Evolutionary conservation across 2,888 invertebrate genomes (phyloP).

Genomic region (Tortricodes alternella): DNA sequence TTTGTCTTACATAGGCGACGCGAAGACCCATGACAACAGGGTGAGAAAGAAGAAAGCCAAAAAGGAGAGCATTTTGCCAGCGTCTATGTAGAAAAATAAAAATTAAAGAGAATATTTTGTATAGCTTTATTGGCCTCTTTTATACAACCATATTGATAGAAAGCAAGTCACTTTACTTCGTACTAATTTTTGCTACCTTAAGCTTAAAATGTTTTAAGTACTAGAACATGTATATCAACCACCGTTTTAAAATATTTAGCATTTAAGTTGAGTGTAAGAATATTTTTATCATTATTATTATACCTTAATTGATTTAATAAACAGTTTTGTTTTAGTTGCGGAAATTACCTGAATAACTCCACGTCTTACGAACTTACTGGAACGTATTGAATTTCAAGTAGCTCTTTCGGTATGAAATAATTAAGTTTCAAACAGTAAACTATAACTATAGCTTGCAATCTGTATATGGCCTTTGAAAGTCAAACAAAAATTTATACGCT

Average conservation of each 20-base stretch:
- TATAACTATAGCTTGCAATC: slow-evolving; percentile 11
- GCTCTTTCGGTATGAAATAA: slow-evolving; percentile 16
- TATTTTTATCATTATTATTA: slow-evolving; percentile 23
- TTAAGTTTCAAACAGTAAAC: slow-evolving; percentile 20
- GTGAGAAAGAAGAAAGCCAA: background rate
- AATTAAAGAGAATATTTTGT: background rate
- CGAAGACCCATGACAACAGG: slow-evolving; percentile 10
- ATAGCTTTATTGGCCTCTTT: background rate
- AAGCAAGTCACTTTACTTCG: too few relatives aligned
- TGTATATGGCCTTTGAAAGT: slow-evolving; percentile 16
- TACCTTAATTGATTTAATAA: slow-evolving; percentile 11
- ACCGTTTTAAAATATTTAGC: slow-evolving; percentile 18
- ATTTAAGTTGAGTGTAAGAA: slow-evolving; percentile 4
- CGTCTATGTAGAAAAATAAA: slow-evolving; percentile 1
- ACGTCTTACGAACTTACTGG: background rate
- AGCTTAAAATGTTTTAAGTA: background rate
- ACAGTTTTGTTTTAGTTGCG: slow-evolving; percentile 6
- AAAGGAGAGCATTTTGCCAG: background rate
- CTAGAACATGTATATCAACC: slow-evolving; percentile 1
- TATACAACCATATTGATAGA: background rate
- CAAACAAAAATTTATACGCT: background rate
- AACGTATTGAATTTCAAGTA: slow-evolving; percentile 17
- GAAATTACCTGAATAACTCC: slow-evolving; percentile 4
- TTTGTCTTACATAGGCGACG: slow-evolving; percentile 2
- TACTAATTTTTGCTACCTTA: background rate